Evolutionary conservation across 2,113 vertebrate genomes (phyloP), one percentile per base, ranked within the genome.

Genomic region (Otocyon megalotis): DNA sequence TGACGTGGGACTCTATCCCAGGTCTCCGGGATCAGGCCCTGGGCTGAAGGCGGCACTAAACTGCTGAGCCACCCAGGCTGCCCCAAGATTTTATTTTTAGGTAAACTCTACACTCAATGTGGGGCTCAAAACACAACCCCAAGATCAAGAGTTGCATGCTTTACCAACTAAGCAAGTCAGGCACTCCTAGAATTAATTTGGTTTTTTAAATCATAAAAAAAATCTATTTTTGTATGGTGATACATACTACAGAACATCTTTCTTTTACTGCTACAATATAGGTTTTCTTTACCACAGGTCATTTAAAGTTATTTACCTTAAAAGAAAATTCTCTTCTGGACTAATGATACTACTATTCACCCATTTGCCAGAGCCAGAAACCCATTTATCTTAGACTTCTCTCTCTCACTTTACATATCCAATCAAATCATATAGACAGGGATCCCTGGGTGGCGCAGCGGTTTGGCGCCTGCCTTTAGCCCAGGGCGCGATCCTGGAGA

Each of bases 291-390:
- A 20, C 16, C 53, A 79, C 28, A 65, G 84, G 26, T 93, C 30
- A 37, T n/a, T 84, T 89, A 79, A 74, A 60, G 19, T 76, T 43
- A 87, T 58, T 82, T 69, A 71, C n/a, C 37, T 85, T 88, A 88
- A 91, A 76, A 96, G 26, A 94, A 94, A 76, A 92, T 74, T 71
- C 53, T 84, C 26, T 91, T 83, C 53, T 67, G 32, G 80, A 92
- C 53, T 94, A 67, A 94, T 14, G 19, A 58, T 20, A 91, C 30
- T 76, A 56, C 14, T 50, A 92, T 76, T 81, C 37, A 88, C 32
- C 30, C 62, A 65, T 17, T 26, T 30, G 72, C 35, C 58, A 19
- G 10, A 94, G 37, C 30, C n/a, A 92, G 72, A 95, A 95, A 90
- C 63, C 20, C 43, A 15, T 93, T 90, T 67, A 93, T 60, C 81